These are phyloP conservation scores for Chaetodon auriga DNA, from an alignment of 2,113 vertebrate genomes.

Conservation along the genomic window DNA sequence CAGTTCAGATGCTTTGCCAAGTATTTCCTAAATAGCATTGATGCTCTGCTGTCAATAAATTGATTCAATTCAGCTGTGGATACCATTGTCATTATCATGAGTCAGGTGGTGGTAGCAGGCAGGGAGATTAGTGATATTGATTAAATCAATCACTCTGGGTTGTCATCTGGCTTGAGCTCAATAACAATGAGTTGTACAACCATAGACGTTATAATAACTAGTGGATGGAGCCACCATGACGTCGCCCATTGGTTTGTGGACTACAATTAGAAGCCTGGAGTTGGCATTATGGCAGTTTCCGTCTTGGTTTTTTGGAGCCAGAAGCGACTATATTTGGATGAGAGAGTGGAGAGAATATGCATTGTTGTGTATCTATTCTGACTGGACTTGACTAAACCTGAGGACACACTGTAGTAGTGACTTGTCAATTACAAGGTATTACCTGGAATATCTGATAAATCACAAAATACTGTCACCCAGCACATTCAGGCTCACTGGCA, in stretches of 20 bases:
- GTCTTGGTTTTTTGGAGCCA: too few relatives aligned
- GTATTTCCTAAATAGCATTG: conserved; percentile 34
- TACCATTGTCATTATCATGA: conserved; percentile 19
- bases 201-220: too few relatives aligned
- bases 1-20: conserved; percentile 16
- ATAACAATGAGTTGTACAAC: conserved; percentile 1
- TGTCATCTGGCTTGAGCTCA: conserved; percentile 1
- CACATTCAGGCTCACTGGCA: neutral
- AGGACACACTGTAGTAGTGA: too few relatives aligned
- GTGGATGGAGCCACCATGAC: too few relatives aligned
- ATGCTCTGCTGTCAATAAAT: conserved; percentile 34
- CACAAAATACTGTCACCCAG: neutral
- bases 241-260: too few relatives aligned
- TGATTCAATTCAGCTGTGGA: conserved; percentile 26
- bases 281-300: too few relatives aligned
- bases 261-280: too few relatives aligned
- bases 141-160: conserved; percentile 29
- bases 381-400: too few relatives aligned
- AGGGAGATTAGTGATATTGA: conserved; percentile 22
- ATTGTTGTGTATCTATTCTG: too few relatives aligned
- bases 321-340: too few relatives aligned
- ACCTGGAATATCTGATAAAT: neutral
- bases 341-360: too few relatives aligned
- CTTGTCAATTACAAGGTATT: neutral
- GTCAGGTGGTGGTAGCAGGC: conserved; percentile 14